Evolutionary conservation across 2,797 vertebrate species (phyloP), one percentile per base, ranked within the genome.

Genomic region (Molossus molossus): DNA sequence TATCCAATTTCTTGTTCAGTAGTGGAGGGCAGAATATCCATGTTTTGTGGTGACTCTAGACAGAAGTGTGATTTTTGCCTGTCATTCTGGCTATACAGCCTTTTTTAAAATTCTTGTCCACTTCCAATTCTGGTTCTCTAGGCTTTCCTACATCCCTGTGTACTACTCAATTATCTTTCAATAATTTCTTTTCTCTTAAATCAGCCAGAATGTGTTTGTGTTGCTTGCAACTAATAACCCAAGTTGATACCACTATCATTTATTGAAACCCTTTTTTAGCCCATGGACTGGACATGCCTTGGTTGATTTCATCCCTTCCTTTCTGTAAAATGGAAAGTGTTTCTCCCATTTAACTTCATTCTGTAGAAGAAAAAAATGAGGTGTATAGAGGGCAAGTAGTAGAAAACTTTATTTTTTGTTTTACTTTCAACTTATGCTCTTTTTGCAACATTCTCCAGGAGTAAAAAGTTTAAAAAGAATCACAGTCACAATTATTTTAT

Each of bases 391-490:
- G 4, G 57, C 64, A 87, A 92, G 10, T n/a, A 48, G 29, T 21
- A 58, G 81, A 77, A 70, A 75, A 65, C 9, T 10, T 65, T 69
- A 58, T 27, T 82, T 89, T 95, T 76, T 91, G 27, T 29, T 72
- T 72, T 85, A 73, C 11, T 88, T 83, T 84, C 57, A 73, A 70
- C 2, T 27, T 89, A 69, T 0, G 12, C 9, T 80, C 3, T 77
- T 85, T 58, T 60, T 88, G 29, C 21, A 91, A 87, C 33, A n/a
- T 89, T 69, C 23, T 91, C 25, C 40, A 91, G 60, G 72, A 91
- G 45, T 20, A 89, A 96, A 73, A 70, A 50, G 17, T 76, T 92
- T 6, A 9, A 58, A 57, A 95, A 84, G 72, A 93, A 91, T 86
- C 29, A 33, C 82, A 25, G 64, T 69, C 33, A 76, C 33, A 40